Conservation (phyloP, 2,113 vertebrate genomes). For the Rhynchomys soricoides region DNA sequence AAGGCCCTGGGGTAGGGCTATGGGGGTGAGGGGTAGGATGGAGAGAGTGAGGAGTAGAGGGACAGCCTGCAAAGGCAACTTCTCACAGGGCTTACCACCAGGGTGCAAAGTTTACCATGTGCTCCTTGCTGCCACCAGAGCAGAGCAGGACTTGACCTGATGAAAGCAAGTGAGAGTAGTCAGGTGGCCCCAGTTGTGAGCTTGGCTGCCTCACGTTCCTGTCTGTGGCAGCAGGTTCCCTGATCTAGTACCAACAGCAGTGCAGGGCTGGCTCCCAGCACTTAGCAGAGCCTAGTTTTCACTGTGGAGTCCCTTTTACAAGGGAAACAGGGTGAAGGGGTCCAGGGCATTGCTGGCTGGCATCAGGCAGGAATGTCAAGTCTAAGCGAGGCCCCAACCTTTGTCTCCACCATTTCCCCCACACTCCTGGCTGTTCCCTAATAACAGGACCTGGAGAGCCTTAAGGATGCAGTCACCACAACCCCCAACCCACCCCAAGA, state of each 20-base stretch:
- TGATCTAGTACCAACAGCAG: background rate
- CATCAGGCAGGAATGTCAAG: background rate
- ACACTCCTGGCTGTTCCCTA: background rate
- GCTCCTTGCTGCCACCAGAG: background rate
- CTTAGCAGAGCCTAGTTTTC: slow-evolving; percentile 1
- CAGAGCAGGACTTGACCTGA: background rate
- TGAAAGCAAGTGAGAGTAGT: background rate
- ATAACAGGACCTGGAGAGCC: background rate
- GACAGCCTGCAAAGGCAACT: background rate
- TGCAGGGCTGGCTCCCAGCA: background rate
- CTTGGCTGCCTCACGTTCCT: background rate
- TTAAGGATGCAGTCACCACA: background rate
- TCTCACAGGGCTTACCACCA: background rate
- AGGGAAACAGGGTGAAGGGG: background rate
- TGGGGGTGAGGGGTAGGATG: background rate
- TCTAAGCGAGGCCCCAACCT: background rate
- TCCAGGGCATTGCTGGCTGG: background rate
- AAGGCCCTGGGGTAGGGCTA: slow-evolving; percentile 14
- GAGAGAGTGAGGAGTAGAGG: background rate
- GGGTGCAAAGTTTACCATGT: background rate
- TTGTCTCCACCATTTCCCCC: background rate
- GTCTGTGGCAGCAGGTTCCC: background rate
- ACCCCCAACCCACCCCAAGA: background rate
- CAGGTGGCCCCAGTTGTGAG: background rate
- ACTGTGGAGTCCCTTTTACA: slow-evolving; percentile 8